Evolutionary conservation across 2,797 vertebrate genomes (phyloP).

Genomic region (Oophaga sylvatica): DNA sequence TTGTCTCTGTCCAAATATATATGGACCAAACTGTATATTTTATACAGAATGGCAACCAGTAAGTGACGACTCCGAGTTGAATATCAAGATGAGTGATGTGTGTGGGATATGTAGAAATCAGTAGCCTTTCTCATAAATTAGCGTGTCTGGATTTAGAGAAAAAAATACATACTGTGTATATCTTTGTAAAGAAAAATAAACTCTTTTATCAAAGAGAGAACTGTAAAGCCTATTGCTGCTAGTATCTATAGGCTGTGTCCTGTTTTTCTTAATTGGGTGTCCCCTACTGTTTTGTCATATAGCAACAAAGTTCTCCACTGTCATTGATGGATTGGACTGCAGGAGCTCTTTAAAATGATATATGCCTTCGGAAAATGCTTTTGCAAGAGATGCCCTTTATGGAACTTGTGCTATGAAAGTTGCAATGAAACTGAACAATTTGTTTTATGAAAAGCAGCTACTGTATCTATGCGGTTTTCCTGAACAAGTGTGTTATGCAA

Average conservation of each 20-base stretch:
- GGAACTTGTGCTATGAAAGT: conserved; percentile 42
- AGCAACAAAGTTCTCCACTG: conserved; percentile 43
- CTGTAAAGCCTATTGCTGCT: not conserved
- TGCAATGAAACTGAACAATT: conserved; percentile 40
- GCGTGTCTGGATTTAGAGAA: not conserved
- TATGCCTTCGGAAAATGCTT: conserved; percentile 51
- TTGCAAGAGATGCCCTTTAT: conserved; percentile 57
- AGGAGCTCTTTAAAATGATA: conserved; percentile 59
- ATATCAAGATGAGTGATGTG: not conserved
- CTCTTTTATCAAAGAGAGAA: conserved; percentile 48
- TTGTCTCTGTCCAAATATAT: no score
- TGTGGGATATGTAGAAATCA: not conserved
- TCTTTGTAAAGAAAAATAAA: conserved; percentile 39
- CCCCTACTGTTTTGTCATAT: conserved; percentile 59
- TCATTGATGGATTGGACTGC: conserved; percentile 55
- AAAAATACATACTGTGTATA: conserved; percentile 23
- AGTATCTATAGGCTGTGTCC: conserved; percentile 14
- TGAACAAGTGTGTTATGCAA: not conserved
- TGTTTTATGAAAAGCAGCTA: conserved; percentile 18
- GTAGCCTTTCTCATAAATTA: conserved; percentile 38
- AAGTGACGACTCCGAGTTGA: conserved; percentile 1
- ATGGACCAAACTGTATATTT: not conserved
- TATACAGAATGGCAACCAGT: not conserved
- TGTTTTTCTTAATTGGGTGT: conserved; percentile 56
- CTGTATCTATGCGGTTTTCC: not conserved